Percentiles rank a stretch among this genome's conserved stretches.
Conservation (phyloP, 2,113 vertebrate species). For the Dasyprocta punctata region DNA sequence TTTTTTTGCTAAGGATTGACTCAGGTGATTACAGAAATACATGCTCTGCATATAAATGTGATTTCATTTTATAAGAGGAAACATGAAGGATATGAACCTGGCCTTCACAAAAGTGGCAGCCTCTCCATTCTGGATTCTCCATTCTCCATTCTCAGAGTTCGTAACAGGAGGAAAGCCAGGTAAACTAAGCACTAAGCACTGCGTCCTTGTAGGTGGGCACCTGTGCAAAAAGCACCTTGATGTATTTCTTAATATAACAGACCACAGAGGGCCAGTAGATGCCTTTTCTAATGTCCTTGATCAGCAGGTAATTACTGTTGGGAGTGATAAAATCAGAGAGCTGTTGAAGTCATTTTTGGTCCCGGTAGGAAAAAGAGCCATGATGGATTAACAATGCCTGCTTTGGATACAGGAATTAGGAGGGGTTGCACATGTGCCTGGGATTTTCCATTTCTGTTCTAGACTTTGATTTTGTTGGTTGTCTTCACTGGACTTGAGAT, state of each 20-base stretch:
- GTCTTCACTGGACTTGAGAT: slow-evolving; percentile 20
- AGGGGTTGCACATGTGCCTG: not conserved
- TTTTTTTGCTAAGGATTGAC: not conserved
- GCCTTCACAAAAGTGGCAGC: not conserved
- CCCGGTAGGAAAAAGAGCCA: not conserved
- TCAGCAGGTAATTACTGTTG: slow-evolving; percentile 18
- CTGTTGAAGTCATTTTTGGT: slow-evolving; percentile 54
- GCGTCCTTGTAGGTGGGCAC: slow-evolving; percentile 19
- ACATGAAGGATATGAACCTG: not conserved
- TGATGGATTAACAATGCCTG: not conserved
- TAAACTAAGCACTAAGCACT: not conserved
- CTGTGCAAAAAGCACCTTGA: slow-evolving; percentile 54
- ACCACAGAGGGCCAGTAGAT: slow-evolving; percentile 13
- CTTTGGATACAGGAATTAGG: not conserved
- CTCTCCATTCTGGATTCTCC: not conserved
- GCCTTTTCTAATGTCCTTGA: slow-evolving; percentile 30
- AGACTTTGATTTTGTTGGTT: not conserved
- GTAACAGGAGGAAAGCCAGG: not conserved
- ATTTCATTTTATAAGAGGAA: not conserved
- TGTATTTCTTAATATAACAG: slow-evolving; percentile 23
- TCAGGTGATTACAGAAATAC: not conserved
- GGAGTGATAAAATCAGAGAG: not conserved
- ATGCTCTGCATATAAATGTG: not conserved
- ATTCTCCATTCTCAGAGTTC: not conserved
- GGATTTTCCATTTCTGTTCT: not conserved